phyloP scores from a whole-genome alignment of 2,797 vertebrate species.

The Botia kubotai region DNA sequence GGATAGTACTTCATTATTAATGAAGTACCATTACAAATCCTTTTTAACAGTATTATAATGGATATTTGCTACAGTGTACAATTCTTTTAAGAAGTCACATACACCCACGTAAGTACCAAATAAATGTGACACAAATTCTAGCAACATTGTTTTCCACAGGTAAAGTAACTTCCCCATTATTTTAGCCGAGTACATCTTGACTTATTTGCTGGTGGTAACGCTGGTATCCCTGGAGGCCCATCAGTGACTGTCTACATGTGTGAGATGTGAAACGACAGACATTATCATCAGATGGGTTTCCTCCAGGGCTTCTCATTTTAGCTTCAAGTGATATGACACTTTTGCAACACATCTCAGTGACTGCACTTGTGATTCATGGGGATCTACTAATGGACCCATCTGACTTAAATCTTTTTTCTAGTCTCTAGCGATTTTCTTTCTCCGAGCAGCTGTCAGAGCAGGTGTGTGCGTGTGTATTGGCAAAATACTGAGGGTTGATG shows the following conservation, averaged over 20 bases:
- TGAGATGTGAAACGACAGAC: conserved; percentile 6
- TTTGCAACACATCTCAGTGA: conserved; percentile 10
- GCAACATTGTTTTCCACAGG: no score
- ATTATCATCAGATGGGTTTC: conserved; percentile 16
- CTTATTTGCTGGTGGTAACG: not conserved
- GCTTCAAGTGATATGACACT: conserved; percentile 32
- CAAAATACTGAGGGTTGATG: conserved; percentile 12
- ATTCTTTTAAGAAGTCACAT: no score
- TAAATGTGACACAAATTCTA: no score
- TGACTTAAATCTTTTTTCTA: conserved; percentile 9
- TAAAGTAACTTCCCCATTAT: not conserved
- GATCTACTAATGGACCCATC: conserved; percentile 33
- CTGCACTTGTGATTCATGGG: conserved; percentile 10
- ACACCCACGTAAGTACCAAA: no score
- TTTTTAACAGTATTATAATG: no score
- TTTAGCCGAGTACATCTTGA: not conserved
- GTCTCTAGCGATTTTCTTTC: conserved; percentile 12
- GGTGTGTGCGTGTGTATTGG: not conserved
- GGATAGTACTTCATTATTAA: not conserved
- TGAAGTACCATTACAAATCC: no score
- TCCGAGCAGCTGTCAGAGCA: conserved; percentile 16
- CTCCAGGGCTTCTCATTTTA: conserved; percentile 31
- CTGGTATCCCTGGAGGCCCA: not conserved
- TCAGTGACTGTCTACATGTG: not conserved
- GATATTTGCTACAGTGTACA: no score